Base-by-base conservation (phyloP, 2,888 invertebrate genomes). In the Andrena dorsata region DNA sequence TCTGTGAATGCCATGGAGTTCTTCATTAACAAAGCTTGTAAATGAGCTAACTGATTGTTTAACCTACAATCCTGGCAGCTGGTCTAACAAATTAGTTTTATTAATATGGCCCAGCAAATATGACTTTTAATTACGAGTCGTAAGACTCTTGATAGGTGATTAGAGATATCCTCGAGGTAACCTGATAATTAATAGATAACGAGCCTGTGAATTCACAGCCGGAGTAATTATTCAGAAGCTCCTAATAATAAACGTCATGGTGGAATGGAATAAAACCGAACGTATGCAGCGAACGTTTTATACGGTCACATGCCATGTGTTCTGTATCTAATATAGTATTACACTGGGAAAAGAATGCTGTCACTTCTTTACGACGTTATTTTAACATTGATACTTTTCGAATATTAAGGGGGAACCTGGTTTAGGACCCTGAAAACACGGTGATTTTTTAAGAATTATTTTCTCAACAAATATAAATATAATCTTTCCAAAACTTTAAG, bases 181-280 rank as follows among this genome's bases (percentile, higher is more conserved):
- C 20, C 26, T 61, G 72, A 80, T 35, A 77, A 82, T 83, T 65
- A 71, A 41, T n/a, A 66, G 69, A 74, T 74, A 70, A 74, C 8
- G 32, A 71, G 30, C 56, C 41, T 26, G 56, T n/a, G 73, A 47
- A 66, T 63, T 75, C 32, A 35, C 64, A 64, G 56, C 26, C 58
- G n/a, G 16, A 26, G n/a, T 63, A 74, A 77, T 77, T 74, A 83
- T 60, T 65, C 41, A 41, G 35, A 7, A 7, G 26, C 51, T 26
- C 71, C 73, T 77, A 83, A 74, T 63, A 71, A 74, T 70, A 76
- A 53, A 66, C 32, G 20, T 16, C n/a, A 26, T 26, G n/a, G n/a
- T 32, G 32, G 26, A 51, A 20, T 75, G 76, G 66, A 85, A 87
- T 81, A 73, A 85, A 80, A 85, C 64, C 53, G 68, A 30, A 66